Conservation (phyloP, 2,797 vertebrate species). For the Pteropus rufus region DNA sequence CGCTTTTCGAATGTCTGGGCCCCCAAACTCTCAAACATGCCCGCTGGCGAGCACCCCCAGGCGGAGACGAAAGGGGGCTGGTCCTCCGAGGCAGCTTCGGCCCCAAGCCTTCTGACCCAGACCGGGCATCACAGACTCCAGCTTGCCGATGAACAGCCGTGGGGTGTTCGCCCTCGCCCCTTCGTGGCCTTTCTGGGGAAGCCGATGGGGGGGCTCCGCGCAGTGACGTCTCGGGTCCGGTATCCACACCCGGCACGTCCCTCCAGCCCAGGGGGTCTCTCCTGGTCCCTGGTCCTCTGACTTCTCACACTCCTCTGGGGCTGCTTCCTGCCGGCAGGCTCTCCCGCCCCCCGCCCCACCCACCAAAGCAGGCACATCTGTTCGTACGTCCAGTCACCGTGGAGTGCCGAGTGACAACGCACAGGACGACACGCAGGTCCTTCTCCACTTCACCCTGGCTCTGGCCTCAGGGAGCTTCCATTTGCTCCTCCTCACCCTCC, state of each 20-base stretch:
- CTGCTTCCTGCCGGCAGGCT: not conserved
- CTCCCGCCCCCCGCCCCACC: fast-evolving
- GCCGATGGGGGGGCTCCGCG: fast-evolving
- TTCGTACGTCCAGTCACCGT: fast-evolving
- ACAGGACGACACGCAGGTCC: fast-evolving
- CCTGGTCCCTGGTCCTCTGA: fast-evolving
- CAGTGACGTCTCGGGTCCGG: fast-evolving
- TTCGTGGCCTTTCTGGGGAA: fast-evolving
- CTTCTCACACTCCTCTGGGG: fast-evolving
- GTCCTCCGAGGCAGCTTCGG: fast-evolving
- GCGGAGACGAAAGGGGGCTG: fast-evolving
- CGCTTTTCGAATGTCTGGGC: not conserved
- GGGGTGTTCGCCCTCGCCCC: fast-evolving
- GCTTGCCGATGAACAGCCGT: fast-evolving
- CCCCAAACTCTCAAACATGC: not conserved
- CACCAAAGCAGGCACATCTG: fast-evolving
- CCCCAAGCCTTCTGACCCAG: fast-evolving
- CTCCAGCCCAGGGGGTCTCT: no score
- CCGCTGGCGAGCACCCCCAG: not conserved
- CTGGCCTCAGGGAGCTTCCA: fast-evolving
- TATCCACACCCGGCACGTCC: no score
- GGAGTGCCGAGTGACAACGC: not conserved
- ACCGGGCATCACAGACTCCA: fast-evolving
- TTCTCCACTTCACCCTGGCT: fast-evolving
- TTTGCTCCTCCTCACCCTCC: not conserved